phyloP scores from a whole-genome alignment of 2,888 invertebrate genomes.

The Prionchulus punctatus region DNA sequence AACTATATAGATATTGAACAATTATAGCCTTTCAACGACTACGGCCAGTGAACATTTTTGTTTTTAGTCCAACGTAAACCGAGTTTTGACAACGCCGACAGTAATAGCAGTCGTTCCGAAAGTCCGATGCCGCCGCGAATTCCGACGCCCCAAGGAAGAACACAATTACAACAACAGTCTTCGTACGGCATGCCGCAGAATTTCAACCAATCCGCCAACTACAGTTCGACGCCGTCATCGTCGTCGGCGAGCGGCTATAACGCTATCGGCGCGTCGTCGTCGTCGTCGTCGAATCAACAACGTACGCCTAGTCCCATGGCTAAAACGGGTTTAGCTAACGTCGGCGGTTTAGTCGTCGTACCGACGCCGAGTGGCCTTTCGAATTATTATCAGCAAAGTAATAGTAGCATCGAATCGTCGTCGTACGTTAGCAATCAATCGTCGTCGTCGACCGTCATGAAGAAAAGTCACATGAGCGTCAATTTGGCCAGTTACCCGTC shows the following conservation, averaged over 20 bases:
- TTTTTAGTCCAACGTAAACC: background rate
- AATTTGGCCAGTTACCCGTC: background rate
- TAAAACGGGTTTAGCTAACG: background rate
- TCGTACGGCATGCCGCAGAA: background rate
- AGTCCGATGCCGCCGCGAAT: background rate
- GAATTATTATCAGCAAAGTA: too few relatives aligned
- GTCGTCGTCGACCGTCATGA: background rate
- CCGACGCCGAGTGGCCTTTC: background rate
- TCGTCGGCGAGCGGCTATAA: background rate
- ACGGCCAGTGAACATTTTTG: too few relatives aligned
- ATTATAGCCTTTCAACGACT: too few relatives aligned
- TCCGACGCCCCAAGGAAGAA: background rate
- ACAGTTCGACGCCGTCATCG: background rate
- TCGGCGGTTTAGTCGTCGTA: background rate
- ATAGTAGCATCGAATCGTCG: too few relatives aligned
- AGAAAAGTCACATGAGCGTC: background rate
- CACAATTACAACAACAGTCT: background rate
- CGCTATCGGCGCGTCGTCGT: background rate
- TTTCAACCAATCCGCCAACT: background rate
- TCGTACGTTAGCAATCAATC: background rate
- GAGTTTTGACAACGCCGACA: background rate
- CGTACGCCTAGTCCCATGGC: constrained; percentile 4
- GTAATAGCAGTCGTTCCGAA: background rate
- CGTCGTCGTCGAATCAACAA: background rate
- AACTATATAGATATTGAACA: too few relatives aligned